Conservation (phyloP, 2,797 vertebrate genomes). For the Liparis tanakae region DNA sequence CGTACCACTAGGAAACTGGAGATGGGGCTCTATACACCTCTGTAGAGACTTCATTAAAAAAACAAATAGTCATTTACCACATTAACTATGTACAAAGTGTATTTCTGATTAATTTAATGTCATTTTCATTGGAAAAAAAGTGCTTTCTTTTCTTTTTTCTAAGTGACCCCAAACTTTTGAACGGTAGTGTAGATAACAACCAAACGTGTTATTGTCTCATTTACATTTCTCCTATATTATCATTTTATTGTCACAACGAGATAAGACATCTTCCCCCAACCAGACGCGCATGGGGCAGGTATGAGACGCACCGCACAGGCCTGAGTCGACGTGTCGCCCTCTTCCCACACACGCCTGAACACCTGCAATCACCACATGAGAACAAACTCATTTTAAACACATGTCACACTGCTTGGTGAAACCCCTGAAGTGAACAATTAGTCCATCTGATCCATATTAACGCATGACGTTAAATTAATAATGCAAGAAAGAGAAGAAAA, state of each 20-base stretch:
- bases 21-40: no score
- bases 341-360: slow-evolving; percentile 2
- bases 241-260: neutral
- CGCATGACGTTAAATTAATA: slow-evolving; percentile 45
- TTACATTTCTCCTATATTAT: neutral
- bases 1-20: no score
- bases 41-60: no score
- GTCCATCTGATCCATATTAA: slow-evolving; percentile 67
- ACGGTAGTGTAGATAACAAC: neutral
- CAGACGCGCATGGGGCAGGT: neutral
- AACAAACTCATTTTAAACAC: slow-evolving; percentile 30
- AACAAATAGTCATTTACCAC: no score
- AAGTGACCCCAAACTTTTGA: no score
- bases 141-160: no score
- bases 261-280: neutral
- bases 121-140: no score
- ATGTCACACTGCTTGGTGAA: slow-evolving; percentile 23
- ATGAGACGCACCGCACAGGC: neutral
- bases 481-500: slow-evolving; percentile 20
- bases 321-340: neutral
- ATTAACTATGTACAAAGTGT: no score
- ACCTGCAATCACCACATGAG: slow-evolving; percentile 24
- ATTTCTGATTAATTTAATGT: no score
- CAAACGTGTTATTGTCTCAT: neutral
- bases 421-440: slow-evolving; percentile 42